Evolutionary conservation across 2,797 vertebrate species (phyloP).

Genomic region (Triplophysa yarkandensis): DNA sequence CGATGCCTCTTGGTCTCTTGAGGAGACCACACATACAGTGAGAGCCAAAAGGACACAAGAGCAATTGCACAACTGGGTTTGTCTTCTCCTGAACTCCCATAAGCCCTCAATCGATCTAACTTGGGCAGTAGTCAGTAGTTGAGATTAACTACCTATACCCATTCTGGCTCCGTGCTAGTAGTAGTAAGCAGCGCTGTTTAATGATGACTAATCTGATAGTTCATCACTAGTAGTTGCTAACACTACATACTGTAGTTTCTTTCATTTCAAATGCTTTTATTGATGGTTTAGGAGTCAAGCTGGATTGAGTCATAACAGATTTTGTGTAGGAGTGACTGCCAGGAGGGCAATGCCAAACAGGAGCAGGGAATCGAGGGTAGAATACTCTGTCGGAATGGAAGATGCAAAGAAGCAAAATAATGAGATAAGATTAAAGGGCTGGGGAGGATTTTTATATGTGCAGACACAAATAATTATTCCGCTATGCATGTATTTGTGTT

Average conservation of each 20-base stretch:
- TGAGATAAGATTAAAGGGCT: constrained; percentile 31
- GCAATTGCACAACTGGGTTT: constrained; percentile 39
- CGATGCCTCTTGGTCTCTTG: constrained; percentile 58
- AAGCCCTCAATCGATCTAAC: constrained; percentile 20
- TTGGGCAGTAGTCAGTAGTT: constrained; percentile 63
- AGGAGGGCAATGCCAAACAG: too few species aligned
- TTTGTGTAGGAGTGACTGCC: constrained; percentile 38
- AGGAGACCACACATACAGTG: constrained; percentile 64
- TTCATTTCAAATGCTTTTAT: constrained; percentile 6
- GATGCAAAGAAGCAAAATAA: constrained; percentile 54
- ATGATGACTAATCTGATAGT: constrained; percentile 72
- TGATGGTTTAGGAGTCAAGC: constrained; percentile 33
- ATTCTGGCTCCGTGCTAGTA: constrained; percentile 59
- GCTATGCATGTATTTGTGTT: background rate
- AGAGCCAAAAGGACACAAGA: constrained; percentile 54
- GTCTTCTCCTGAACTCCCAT: constrained; percentile 46
- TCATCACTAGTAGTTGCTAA: constrained; percentile 37
- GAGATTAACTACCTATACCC: constrained; percentile 48
- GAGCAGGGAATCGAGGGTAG: constrained; percentile 65
- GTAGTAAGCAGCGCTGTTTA: constrained; percentile 64
- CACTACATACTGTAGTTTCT: background rate
- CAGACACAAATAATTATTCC: background rate
- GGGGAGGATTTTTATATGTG: constrained; percentile 34
- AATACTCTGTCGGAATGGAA: constrained; percentile 58
- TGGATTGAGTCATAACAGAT: constrained; percentile 54